Evolutionary conservation across 2,797 vertebrate species (phyloP).

Genomic region (Ceyx erithaca): DNA sequence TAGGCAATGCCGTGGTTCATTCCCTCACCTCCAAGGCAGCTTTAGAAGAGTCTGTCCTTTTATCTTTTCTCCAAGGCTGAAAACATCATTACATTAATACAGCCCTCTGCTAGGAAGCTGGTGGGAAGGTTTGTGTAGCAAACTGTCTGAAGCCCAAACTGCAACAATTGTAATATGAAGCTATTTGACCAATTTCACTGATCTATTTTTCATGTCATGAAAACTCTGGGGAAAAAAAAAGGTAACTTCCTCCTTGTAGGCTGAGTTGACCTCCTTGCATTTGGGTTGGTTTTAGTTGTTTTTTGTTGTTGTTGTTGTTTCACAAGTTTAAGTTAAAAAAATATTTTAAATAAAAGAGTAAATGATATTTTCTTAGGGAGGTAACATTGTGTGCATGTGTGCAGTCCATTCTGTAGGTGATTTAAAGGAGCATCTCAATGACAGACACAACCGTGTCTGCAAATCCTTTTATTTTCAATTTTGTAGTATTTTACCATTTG

Average conservation of each 20-base stretch:
- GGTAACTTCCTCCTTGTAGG: not conserved
- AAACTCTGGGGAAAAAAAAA: not conserved
- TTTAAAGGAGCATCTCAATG: not conserved
- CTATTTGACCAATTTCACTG: not conserved
- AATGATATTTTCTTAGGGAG: not conserved
- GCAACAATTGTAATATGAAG: not conserved
- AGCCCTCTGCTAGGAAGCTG: not conserved
- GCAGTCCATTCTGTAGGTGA: not conserved
- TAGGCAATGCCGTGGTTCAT: accelerated
- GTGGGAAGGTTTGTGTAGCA: not conserved
- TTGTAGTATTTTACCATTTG: not conserved
- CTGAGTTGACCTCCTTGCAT: not conserved
- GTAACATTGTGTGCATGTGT: not conserved
- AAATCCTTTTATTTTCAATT: not conserved
- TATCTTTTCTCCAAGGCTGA: not conserved
- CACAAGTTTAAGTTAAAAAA: not conserved
- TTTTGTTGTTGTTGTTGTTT: not conserved
- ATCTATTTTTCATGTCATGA: not conserved
- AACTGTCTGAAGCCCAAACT: not conserved
- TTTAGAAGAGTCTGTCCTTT: not conserved
- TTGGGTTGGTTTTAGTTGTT: not conserved
- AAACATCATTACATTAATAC: not conserved
- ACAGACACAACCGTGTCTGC: not conserved
- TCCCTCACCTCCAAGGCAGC: not conserved
- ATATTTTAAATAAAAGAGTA: not conserved